These are phyloP conservation scores for Microchirus variegatus DNA, from an alignment of 2,797 vertebrate genomes.

Conservation along the genomic window DNA sequence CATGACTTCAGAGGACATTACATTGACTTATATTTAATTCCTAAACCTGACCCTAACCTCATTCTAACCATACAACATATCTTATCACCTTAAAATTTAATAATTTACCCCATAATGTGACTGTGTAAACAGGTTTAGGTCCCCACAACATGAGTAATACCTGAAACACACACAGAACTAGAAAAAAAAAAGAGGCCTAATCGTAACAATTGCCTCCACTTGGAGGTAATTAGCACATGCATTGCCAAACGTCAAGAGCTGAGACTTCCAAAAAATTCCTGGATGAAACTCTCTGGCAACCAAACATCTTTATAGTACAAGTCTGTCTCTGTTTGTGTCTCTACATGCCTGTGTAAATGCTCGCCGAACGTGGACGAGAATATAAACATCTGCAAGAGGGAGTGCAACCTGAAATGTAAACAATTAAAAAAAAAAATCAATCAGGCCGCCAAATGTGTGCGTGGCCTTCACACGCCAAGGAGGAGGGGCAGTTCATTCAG, in stretches of 20 bases:
- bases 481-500: constrained; percentile 29
- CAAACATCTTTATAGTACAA: constrained; percentile 32
- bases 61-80: no score
- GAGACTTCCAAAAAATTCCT: constrained; percentile 62
- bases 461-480: constrained; percentile 58
- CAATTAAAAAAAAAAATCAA: constrained; percentile 71
- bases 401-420: constrained; percentile 62
- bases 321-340: constrained; percentile 52
- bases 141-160: not conserved
- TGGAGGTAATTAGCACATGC: constrained; percentile 48
- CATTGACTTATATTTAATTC: no score
- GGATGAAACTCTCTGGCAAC: constrained; percentile 65
- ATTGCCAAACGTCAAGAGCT: constrained; percentile 46
- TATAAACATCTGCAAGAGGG: constrained; percentile 66
- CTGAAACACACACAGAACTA: constrained; percentile 27
- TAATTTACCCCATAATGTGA: no score
- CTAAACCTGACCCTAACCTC: no score
- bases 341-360: constrained; percentile 17
- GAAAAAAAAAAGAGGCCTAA: constrained; percentile 33
- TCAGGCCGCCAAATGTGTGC: constrained; percentile 49
- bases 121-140: no score
- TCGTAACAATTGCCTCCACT: constrained; percentile 46
- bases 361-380: constrained; percentile 28
- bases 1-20: no score
- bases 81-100: no score